Percentiles rank a stretch among this genome's conserved stretches.
Evolutionary conservation across 2,888 invertebrate genomes (phyloP).

Genomic region (Limnephilus marmoratus): DNA sequence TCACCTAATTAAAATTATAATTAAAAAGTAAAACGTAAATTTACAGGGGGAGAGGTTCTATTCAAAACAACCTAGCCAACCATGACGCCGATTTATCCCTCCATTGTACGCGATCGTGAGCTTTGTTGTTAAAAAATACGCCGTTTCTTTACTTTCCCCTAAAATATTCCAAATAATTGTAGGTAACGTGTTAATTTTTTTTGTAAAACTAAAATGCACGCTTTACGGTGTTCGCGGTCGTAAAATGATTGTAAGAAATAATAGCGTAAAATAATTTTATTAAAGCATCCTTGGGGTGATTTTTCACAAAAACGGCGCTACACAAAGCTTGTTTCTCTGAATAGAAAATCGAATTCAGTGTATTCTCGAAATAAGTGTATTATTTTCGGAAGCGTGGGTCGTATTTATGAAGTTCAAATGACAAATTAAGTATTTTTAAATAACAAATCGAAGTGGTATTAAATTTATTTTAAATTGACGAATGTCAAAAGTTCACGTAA

Average conservation of each 20-base stretch:
- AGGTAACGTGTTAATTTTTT: not conserved
- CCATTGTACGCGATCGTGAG: not conserved
- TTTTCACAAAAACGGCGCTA: no score
- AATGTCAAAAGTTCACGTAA: not conserved
- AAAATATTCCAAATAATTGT: not conserved
- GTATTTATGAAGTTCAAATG: not conserved
- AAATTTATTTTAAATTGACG: not conserved
- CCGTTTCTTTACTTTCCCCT: not conserved
- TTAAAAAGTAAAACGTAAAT: no score
- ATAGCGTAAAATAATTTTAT: no score
- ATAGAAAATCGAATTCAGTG: not conserved
- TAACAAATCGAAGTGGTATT: not conserved
- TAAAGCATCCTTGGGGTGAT: no score
- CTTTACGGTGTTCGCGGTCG: not conserved
- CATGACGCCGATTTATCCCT: not conserved
- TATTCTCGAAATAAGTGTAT: not conserved
- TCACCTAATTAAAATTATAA: no score
- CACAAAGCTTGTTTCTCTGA: not conserved
- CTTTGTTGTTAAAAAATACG: slow-evolving; percentile 7
- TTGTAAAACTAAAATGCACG: not conserved
- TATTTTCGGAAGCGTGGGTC: not conserved
- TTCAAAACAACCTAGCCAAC: not conserved
- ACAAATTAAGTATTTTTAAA: not conserved
- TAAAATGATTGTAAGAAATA: not conserved
- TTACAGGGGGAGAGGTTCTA: not conserved